Conservation (phyloP, 2,888 invertebrate genomes). For the Byasa hedistus region DNA sequence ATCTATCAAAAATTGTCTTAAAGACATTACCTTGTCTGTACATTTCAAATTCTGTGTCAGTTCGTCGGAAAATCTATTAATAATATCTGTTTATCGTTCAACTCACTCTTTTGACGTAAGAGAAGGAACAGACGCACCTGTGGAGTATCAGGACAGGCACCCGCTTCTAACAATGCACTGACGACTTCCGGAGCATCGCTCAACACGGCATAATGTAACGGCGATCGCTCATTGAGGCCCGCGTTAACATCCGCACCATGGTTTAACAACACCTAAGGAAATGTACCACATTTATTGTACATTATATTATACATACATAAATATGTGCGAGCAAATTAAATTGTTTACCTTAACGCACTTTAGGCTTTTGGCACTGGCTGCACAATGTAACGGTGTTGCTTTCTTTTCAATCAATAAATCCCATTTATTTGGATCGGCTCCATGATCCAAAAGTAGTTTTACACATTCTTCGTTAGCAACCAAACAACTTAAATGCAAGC, state of each 20-base stretch:
- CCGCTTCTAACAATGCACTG: slow-evolving; percentile 84
- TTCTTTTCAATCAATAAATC: slow-evolving; percentile 82
- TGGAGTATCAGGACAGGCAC: slow-evolving; percentile 90
- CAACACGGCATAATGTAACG: slow-evolving; percentile 91
- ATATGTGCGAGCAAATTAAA: slow-evolving; percentile 1
- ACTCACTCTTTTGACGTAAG: slow-evolving; percentile 18
- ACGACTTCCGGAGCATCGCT: slow-evolving; percentile 88
- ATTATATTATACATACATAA: not conserved
- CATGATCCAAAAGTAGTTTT: slow-evolving; percentile 83
- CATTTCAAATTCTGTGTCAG: not conserved
- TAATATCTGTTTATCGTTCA: slow-evolving; percentile 11
- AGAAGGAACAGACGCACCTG: slow-evolving; percentile 77
- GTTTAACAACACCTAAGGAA: slow-evolving; percentile 80
- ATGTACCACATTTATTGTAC: not conserved
- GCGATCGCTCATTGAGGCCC: slow-evolving; percentile 84
- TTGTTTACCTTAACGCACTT: slow-evolving; percentile 78
- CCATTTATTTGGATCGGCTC: slow-evolving; percentile 86
- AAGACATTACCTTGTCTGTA: not conserved
- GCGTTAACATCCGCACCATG: slow-evolving; percentile 90
- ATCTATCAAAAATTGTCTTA: not conserved
- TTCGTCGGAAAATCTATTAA: slow-evolving; percentile 7
- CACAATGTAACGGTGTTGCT: slow-evolving; percentile 88
- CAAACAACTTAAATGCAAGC: slow-evolving; percentile 88
- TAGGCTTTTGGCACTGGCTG: slow-evolving; percentile 84
- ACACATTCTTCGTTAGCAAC: slow-evolving; percentile 86